Evolutionary conservation across 2,113 vertebrate genomes (phyloP), one percentile per base, ranked within the genome.

Genomic region (Hirundichthys speculiger): DNA sequence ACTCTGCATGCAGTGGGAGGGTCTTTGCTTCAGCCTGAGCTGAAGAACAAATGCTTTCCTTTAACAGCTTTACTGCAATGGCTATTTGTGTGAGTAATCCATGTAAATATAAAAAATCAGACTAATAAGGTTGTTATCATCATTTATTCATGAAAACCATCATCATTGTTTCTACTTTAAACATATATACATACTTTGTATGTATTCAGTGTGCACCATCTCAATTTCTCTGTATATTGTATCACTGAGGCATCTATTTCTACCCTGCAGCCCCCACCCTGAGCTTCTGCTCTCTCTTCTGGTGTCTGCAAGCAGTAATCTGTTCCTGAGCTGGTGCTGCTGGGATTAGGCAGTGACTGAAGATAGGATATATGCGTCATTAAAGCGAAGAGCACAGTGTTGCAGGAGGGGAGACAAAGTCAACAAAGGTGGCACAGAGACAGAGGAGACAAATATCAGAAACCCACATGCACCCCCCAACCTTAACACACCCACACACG

Each of bases 281-380:
- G 39, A 74, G 73, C 73, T 81, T 58, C 50, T 80, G 67, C 67
- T 74, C 69, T 86, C 83, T 84, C 73, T 76, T 87, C 86, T 87
- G 82, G 88, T 87, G 86, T 91, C 82, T 82, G 77, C 79, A 83
- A 87, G 83, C 86, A 88, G 85, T 92, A 90, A 92, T 91, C 85
- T 91, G 85, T 79, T 90, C 84, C 90, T 91, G 88, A 92, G 89
- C 88, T 89, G 89, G 90, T 79, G 83, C 79, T 86, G 84, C 83
- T 88, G 86, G 90, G 90, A 92, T 93, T 93, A 93, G 83, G 89
- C 79, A 87, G 83, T 34, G 68, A 79, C 85, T 90, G 89, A 76
- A 91, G 90, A 89, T 86, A 84, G 88, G 90, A 90, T 90, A 80
- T 88, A 88, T 88, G 86, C 80, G 80, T 91, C 90, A 91, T 92